These are phyloP conservation scores for Microcebus lehilahytsara DNA, from an alignment of 2,113 vertebrate species.

Conservation along the genomic window DNA sequence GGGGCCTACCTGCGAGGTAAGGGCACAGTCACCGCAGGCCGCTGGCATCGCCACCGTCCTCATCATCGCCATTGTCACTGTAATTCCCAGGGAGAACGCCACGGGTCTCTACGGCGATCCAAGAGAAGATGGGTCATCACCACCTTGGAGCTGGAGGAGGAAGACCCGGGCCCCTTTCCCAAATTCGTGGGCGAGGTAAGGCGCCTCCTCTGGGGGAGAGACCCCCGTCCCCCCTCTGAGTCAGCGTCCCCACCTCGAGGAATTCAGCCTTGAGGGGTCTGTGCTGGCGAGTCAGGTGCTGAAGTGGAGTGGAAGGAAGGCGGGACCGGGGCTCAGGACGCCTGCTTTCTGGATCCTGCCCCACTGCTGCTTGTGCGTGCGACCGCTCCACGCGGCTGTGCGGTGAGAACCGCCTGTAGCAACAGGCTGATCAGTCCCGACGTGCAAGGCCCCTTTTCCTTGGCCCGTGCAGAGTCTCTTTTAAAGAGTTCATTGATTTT, in stretches of 20 bases:
- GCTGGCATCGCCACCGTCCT: rapidly evolving
- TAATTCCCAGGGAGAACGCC: neutral
- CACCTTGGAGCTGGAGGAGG: constrained; percentile 87
- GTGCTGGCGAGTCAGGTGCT: rapidly evolving
- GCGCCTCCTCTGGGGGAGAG: rapidly evolving
- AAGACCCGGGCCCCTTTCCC: constrained; percentile 84
- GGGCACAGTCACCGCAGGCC: rapidly evolving
- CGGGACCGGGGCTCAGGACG: neutral
- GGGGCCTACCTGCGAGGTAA: rapidly evolving
- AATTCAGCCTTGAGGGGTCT: rapidly evolving
- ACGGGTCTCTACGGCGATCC: constrained; percentile 68
- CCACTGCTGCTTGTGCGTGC: rapidly evolving
- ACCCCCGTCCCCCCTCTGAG: neutral
- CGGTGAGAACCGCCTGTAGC: neutral
- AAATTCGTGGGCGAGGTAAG: constrained; percentile 80
- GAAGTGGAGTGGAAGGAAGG: rapidly evolving
- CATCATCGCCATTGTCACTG: rapidly evolving
- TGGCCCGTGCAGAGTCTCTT: too few relatives aligned
- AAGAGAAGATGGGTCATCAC: constrained; percentile 90
- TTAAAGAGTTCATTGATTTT: neutral
- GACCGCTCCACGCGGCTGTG: rapidly evolving
- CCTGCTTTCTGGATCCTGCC: neutral
- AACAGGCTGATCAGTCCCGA: neutral
- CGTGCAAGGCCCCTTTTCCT: neutral
- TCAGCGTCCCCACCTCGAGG: rapidly evolving